These are phyloP conservation scores for Peromyscus polionotus DNA, from an alignment of 2,113 vertebrate species.

Conservation along the genomic window DNA sequence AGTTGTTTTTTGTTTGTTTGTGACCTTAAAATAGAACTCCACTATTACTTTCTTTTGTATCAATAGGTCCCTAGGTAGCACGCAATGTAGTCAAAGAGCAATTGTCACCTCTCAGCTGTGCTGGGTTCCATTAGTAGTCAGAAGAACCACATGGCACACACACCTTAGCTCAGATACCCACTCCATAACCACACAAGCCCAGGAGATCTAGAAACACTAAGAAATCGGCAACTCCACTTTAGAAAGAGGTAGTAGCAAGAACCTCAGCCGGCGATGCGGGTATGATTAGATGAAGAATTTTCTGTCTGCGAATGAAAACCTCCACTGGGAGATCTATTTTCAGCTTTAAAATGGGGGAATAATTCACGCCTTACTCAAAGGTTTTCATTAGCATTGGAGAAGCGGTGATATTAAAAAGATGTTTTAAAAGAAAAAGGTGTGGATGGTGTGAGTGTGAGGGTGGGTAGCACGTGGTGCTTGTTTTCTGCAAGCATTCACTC, in stretches of 20 bases:
- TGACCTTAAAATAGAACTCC: not conserved
- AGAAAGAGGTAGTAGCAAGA: not conserved
- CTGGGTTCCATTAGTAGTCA: accelerated
- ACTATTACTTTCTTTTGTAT: not conserved
- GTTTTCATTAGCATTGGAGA: slow-evolving; percentile 50
- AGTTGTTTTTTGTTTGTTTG: not conserved
- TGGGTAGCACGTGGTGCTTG: not conserved
- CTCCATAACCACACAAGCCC: not conserved
- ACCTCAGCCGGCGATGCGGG: not conserved
- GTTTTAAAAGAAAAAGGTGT: slow-evolving; percentile 31
- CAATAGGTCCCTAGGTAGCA: not conserved
- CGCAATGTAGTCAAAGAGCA: not conserved
- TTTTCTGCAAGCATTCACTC: slow-evolving; percentile 44
- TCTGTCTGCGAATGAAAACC: not conserved
- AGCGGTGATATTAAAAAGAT: slow-evolving; percentile 36
- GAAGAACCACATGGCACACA: not conserved
- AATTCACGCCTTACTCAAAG: slow-evolving; percentile 2
- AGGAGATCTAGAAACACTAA: not conserved
- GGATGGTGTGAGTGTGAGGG: too few relatives aligned
- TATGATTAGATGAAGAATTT: not conserved
- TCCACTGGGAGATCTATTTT: slow-evolving; percentile 25
- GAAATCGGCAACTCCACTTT: not conserved
- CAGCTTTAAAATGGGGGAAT: not conserved
- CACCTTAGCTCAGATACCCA: not conserved
- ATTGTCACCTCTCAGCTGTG: not conserved